Base-by-base conservation (phyloP, 2,113 vertebrate species). In the Siphamia tubifer region DNA sequence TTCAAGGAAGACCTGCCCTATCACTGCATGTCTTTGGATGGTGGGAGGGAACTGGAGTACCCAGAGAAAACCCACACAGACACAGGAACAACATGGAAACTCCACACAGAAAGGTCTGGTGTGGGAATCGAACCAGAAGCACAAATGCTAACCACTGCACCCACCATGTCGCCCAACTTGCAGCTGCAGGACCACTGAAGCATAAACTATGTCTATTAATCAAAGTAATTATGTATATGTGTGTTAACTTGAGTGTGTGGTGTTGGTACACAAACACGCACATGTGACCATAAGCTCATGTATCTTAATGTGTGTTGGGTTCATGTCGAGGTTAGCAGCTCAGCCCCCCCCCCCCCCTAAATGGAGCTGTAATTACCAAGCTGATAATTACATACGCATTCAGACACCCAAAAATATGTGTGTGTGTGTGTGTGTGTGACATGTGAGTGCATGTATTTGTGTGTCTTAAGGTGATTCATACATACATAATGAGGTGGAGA, bases 331-430 rank as follows among this genome's bases (percentile, higher is more conserved):
- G 79, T 83, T 72, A 74, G 55, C 38, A 35, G 38, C 55, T 63
- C n/a, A n/a, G n/a, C n/a, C n/a, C n/a, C n/a, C n/a, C n/a, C n/a
- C n/a, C n/a, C 56, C 39, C 73, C 82, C 82, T 60, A 75, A 80
- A 71, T 71, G 56, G 73, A 65, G 27, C 55, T 72, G 65, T 80
- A 85, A 90, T 90, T 81, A 86, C 71, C 68, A 16, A 38, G 1
- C 52, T 44, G 73, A 67, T 86, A 82, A 89, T 89, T 83, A 69
- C 58, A 48, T 58, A 72, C 43, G 34, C 62, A 57, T 40, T 44
- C 6, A 32, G 56, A 57, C 23, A 11, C 42, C 13, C 19, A 51
- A 30, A 10, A 49, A 36, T 23, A 32, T 0, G 9, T 8, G 17
- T 23, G 34, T 43, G 13, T 34, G 28, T 8, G 40, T 47, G 5